Evolutionary conservation across 2,888 invertebrate genomes (phyloP).

Genomic region (Coleophora deauratella): DNA sequence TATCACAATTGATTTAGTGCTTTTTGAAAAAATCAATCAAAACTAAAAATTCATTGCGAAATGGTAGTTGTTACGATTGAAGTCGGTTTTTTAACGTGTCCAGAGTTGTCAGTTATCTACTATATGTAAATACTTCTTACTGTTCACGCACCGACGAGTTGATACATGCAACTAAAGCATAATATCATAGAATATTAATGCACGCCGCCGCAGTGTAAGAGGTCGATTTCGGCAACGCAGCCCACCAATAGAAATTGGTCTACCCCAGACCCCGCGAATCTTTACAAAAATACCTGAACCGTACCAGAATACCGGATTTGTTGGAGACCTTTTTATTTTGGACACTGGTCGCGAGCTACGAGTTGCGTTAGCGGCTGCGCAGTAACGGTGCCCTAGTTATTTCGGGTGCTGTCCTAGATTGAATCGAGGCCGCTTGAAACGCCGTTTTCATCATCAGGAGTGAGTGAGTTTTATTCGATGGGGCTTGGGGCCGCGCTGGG

Average conservation of each 20-base stretch:
- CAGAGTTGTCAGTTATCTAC: too few relatives aligned
- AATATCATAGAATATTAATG: background rate
- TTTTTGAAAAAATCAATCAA: too few relatives aligned
- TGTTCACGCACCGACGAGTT: too few relatives aligned
- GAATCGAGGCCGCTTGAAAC: slow-evolving; percentile 56
- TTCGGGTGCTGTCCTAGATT: slow-evolving; percentile 67
- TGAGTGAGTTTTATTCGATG: slow-evolving; percentile 55
- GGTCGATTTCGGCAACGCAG: slow-evolving; percentile 48
- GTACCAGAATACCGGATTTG: slow-evolving; percentile 11
- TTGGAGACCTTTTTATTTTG: slow-evolving; percentile 27
- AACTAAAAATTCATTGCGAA: too few relatives aligned
- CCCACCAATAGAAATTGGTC: slow-evolving; percentile 26
- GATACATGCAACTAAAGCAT: too few relatives aligned
- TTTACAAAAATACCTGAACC: slow-evolving; percentile 1
- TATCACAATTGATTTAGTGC: too few relatives aligned
- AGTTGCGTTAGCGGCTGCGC: slow-evolving; percentile 59
- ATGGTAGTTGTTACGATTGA: too few relatives aligned
- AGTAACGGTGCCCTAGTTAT: slow-evolving; percentile 69
- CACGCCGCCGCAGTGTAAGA: slow-evolving; percentile 32
- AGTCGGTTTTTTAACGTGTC: too few relatives aligned
- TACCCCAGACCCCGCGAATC: slow-evolving; percentile 16
- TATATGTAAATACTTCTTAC: too few relatives aligned
- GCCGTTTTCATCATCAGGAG: slow-evolving; percentile 62
- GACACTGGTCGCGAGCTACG: slow-evolving; percentile 34
- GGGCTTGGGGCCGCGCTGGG: slow-evolving; percentile 66